Percentiles rank a stretch among this genome's conserved stretches.
phyloP scores from a whole-genome alignment of 2,888 invertebrate genomes.

The Aelia acuminata region DNA sequence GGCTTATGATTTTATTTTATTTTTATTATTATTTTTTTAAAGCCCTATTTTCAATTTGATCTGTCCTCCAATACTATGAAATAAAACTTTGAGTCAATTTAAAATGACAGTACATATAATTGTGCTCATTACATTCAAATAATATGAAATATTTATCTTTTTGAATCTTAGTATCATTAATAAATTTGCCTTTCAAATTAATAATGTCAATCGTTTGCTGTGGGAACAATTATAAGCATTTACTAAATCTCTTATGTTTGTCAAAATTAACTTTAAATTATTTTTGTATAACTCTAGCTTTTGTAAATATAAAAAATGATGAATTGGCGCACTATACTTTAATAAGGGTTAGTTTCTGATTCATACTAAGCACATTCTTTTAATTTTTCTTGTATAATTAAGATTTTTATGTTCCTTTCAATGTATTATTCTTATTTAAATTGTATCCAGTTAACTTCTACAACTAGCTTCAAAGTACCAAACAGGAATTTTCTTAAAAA shows the following conservation, averaged over 20 bases:
- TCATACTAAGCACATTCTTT: constrained; percentile 14
- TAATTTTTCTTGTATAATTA: background rate
- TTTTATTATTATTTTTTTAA: background rate
- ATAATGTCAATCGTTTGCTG: background rate
- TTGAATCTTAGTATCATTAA: background rate
- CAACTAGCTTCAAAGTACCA: background rate
- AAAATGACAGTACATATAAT: background rate
- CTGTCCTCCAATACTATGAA: background rate
- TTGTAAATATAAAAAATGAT: background rate
- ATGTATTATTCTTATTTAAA: background rate
- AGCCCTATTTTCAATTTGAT: background rate
- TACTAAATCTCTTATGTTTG: background rate
- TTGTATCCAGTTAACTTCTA: background rate
- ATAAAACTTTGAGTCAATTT: background rate
- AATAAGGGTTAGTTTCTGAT: constrained; percentile 30
- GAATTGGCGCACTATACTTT: constrained; percentile 29
- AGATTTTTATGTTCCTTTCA: background rate
- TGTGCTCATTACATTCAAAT: background rate
- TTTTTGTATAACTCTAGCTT: constrained; percentile 36
- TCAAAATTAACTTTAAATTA: constrained; percentile 31
- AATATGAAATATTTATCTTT: background rate
- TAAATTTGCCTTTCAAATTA: background rate
- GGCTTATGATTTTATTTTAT: background rate
- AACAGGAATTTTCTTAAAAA: background rate
- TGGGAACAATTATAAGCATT: constrained; percentile 42